phyloP scores from a whole-genome alignment of 2,888 invertebrate species.

The Pherbina coryleti region DNA sequence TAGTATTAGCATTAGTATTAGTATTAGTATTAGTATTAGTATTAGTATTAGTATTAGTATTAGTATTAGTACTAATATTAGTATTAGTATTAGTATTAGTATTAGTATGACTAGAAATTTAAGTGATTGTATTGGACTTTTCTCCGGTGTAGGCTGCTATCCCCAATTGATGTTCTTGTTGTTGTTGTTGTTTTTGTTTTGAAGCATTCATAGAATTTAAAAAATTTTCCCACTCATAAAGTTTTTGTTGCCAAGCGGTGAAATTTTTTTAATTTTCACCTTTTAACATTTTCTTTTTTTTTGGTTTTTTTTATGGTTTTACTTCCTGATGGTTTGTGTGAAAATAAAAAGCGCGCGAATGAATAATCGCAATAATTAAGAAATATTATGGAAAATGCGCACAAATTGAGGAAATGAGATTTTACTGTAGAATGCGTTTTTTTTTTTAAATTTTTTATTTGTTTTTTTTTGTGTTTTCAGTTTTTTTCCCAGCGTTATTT shows the following conservation, averaged over 20 bases:
- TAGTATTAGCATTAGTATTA: too few relatives aligned
- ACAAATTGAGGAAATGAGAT: constrained; percentile 56
- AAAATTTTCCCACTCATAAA: constrained; percentile 8
- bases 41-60: too few relatives aligned
- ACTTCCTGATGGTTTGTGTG: not conserved
- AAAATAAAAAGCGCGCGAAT: constrained; percentile 9
- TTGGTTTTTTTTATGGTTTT: not conserved
- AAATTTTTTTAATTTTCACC: constrained; percentile 18
- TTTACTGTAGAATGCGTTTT: constrained; percentile 39
- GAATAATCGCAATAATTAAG: constrained; percentile 59
- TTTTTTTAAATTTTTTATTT: not conserved
- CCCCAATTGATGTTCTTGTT: not conserved
- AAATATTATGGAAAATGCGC: constrained; percentile 58
- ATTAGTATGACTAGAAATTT: too few relatives aligned
- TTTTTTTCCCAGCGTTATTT: constrained; percentile 29
- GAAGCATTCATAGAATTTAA: constrained; percentile 13
- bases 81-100: too few relatives aligned
- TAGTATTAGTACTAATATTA: too few relatives aligned
- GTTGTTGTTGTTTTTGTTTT: not conserved
- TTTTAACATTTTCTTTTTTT: not conserved
- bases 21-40: too few relatives aligned
- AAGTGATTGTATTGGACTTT: too few relatives aligned
- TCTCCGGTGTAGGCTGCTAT: not conserved
- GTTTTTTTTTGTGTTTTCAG: constrained; percentile 28
- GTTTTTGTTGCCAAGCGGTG: constrained; percentile 20